Percentiles rank a stretch among this genome's conserved stretches.
These are phyloP conservation scores for Turdus rufiventris DNA, from an alignment of 2,113 vertebrate genomes.

Conservation along the genomic window DNA sequence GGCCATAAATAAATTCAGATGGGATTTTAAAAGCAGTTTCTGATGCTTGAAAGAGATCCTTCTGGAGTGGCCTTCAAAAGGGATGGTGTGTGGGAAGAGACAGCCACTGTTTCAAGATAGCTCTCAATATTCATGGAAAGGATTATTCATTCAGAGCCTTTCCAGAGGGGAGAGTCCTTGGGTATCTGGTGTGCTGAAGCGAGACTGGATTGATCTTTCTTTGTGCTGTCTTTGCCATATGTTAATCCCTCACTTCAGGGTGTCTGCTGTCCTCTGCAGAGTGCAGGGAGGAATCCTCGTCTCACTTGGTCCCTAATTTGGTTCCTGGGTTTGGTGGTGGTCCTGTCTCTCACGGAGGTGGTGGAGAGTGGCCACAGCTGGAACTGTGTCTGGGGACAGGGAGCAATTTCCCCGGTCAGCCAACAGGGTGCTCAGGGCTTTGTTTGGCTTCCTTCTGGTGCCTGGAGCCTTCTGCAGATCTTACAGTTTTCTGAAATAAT, in stretches of 20 bases:
- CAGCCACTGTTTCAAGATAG: background rate
- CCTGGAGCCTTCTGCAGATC: background rate
- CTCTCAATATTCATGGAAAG: conserved; percentile 6
- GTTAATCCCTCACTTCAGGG: background rate
- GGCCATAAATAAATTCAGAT: background rate
- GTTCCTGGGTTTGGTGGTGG: background rate
- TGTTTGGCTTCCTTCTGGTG: background rate
- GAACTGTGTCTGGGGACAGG: background rate
- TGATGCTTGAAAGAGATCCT: background rate
- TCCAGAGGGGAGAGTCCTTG: background rate
- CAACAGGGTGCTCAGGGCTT: background rate
- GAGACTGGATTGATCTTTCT: background rate
- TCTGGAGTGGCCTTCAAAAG: conserved; percentile 17
- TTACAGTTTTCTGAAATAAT: background rate
- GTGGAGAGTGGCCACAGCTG: background rate
- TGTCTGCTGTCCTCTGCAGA: background rate
- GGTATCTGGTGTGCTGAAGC: background rate
- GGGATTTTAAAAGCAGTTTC: conserved; percentile 21
- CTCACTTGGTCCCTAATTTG: background rate
- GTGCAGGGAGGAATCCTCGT: background rate
- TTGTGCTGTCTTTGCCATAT: background rate
- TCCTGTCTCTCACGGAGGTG: background rate
- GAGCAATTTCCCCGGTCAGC: background rate
- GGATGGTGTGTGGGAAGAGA: background rate
- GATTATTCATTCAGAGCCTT: conserved; percentile 6